Conservation (phyloP, 1,140 invertebrate genomes). For the Scaptomyza pallida region DNA sequence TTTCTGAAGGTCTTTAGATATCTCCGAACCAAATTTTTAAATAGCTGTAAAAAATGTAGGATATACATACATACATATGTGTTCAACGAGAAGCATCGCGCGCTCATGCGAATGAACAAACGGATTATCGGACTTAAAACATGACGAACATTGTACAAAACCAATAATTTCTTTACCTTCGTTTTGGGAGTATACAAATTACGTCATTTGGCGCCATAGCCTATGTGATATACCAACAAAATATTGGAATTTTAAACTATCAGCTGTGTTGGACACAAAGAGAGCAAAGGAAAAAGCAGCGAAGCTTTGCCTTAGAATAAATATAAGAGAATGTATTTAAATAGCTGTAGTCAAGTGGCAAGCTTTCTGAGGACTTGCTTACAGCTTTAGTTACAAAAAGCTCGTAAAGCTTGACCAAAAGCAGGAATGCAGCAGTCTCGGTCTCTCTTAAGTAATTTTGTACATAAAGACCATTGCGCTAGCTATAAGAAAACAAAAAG, state of each 20-base stretch:
- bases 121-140: too few relatives aligned
- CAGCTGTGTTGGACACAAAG: slow-evolving; percentile 49
- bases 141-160: too few relatives aligned
- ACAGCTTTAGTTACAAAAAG: slow-evolving; percentile 59
- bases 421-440: slow-evolving; percentile 62
- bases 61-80: too few relatives aligned
- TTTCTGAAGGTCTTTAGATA: too few relatives aligned
- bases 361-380: slow-evolving; percentile 44
- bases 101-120: too few relatives aligned
- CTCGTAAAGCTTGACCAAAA: slow-evolving; percentile 57
- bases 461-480: slow-evolving; percentile 58
- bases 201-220: slow-evolving; percentile 60
- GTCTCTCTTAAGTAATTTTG: slow-evolving; percentile 39
- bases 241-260: slow-evolving; percentile 20
- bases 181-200: too few relatives aligned
- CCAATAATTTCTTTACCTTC: too few relatives aligned
- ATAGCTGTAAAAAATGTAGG: too few relatives aligned
- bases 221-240: slow-evolving; percentile 21
- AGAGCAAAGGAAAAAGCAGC: not conserved
- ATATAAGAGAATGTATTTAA: slow-evolving; percentile 22
- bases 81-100: too few relatives aligned
- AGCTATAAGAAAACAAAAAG: slow-evolving; percentile 73
- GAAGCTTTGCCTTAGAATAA: not conserved
- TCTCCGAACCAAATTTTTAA: too few relatives aligned
- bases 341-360: slow-evolving; percentile 40